These are phyloP conservation scores for Tangara arthus DNA, from an alignment of 2,797 vertebrate genomes.

Conservation along the genomic window DNA sequence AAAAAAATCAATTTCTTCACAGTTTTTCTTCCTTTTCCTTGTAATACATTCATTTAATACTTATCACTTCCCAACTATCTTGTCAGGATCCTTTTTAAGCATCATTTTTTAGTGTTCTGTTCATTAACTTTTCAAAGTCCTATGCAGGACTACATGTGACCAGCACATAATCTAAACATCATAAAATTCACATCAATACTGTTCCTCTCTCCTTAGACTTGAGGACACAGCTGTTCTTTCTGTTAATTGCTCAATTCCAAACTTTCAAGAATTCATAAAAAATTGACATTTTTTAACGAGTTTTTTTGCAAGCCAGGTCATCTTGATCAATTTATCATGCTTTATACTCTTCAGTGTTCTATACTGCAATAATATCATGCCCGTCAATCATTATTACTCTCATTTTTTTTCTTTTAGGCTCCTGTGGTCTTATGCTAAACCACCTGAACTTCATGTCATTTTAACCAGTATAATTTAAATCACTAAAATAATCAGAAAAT, in stretches of 20 bases:
- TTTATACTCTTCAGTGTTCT: neutral
- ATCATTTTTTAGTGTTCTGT: neutral
- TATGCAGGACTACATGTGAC: neutral
- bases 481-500: neutral
- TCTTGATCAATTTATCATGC: neutral
- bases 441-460: neutral
- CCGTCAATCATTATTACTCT: constrained; percentile 33
- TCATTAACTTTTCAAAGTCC: constrained; percentile 6
- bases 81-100: constrained; percentile 2
- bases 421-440: neutral
- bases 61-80: neutral
- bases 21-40: neutral
- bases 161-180: neutral
- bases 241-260: neutral
- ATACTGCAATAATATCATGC: neutral
- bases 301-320: neutral
- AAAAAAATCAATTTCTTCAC: neutral
- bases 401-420: constrained; percentile 13
- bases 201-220: neutral
- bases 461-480: neutral
- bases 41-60: constrained; percentile 20
- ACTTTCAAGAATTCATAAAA: neutral
- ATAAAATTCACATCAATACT: constrained; percentile 6
- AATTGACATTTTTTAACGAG: neutral
- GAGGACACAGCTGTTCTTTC: neutral